Evolutionary conservation across 2,797 vertebrate species (phyloP), one percentile per base, ranked within the genome.

Genomic region (Sebastes trivittatus): DNA sequence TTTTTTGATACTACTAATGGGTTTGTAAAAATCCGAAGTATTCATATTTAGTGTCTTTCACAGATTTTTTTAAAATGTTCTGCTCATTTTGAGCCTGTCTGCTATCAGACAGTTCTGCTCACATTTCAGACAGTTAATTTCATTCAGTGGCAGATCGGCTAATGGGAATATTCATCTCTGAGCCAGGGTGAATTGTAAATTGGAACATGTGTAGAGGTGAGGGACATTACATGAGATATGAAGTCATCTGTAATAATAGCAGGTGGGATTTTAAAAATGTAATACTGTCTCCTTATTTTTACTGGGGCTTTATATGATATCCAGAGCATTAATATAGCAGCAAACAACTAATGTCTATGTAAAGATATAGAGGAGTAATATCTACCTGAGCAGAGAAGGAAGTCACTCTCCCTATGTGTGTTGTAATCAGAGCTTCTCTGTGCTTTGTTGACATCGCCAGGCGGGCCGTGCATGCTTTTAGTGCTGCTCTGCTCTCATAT

Each of bases 81-180:
- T 54, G 36, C 29, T 83, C 25, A 34, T 83, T 84, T 76, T 54
- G 34, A 73, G 7, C 34, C 36, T 23, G 54, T 74, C 65, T 74
- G 63, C 69, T 29, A 36, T 62, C 65, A 63, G 49, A 76, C 68
- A 49, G 62, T 14, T 65, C 55, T 36, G 27, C 59, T 70, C 61
- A 27, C 30, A 69, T 70, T 82, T 80, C 58, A 82, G 63, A 65
- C 58, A 59, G 75, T 66, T 74, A 30, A 59, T 74, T 85, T 59
- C 54, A 73, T 80, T 80, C 77, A 67, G 32, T 83, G 78, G 54
- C 78, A 82, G 77, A 64, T 66, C 72, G 62, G 67, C 59, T 78
- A 65, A 84, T 91, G 64, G 61, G 62, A 87, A 76, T 84, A 81
- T 76, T 86, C n/a, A 75, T 84, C 71, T 68, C 42, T 42, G 62